phyloP scores from a whole-genome alignment of 2,888 invertebrate species.

The Melipona bicolor region DNA sequence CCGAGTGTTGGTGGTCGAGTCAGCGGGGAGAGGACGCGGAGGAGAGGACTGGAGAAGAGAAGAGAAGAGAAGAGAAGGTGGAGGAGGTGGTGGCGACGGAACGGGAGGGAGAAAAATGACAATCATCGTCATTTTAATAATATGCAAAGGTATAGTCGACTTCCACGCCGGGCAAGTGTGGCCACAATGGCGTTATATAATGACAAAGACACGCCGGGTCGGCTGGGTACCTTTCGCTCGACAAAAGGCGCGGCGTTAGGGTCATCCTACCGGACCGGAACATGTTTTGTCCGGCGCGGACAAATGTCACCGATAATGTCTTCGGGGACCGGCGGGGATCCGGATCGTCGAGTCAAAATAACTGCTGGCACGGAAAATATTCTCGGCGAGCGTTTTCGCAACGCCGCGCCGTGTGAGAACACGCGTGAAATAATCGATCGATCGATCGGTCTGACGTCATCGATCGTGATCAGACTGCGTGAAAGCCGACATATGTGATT shows the following conservation, averaged over 20 bases:
- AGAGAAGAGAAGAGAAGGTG: neutral
- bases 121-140: slow-evolving; percentile 83
- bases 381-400: neutral
- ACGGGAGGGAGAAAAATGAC: slow-evolving; percentile 79
- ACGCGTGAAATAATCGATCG: slow-evolving; percentile 13
- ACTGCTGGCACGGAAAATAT: slow-evolving; percentile 60
- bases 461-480: neutral
- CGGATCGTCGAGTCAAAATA: slow-evolving; percentile 76
- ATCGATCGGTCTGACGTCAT: neutral
- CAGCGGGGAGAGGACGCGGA: neutral
- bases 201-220: slow-evolving; percentile 83
- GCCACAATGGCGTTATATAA: slow-evolving; percentile 84
- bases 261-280: slow-evolving; percentile 84
- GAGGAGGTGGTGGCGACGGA: neutral
- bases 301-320: slow-evolving; percentile 81
- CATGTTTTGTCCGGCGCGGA: slow-evolving; percentile 83
- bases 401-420: neutral
- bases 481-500: no score
- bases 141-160: slow-evolving; percentile 70
- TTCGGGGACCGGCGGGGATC: slow-evolving; percentile 65
- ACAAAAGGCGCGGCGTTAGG: slow-evolving; percentile 84
- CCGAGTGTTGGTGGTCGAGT: slow-evolving; percentile 46
- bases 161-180: slow-evolving; percentile 83
- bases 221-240: slow-evolving; percentile 82
- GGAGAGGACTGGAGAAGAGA: slow-evolving; percentile 2